phyloP scores from a whole-genome alignment of 2,113 vertebrate species.

The Calonectris borealis region DNA sequence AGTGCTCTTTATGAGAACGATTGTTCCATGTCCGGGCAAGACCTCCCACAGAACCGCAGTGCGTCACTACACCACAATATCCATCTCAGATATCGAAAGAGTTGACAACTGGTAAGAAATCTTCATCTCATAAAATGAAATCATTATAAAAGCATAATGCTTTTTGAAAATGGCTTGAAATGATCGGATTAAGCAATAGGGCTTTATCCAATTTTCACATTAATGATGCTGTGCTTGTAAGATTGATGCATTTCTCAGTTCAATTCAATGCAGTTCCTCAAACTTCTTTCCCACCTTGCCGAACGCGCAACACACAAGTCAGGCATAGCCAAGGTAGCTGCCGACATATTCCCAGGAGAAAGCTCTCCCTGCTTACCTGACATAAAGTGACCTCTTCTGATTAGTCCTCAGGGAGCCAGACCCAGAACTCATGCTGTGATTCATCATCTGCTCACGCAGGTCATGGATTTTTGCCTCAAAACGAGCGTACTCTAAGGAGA shows the following conservation, averaged over 20 bases:
- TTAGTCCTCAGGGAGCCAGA: constrained; percentile 96
- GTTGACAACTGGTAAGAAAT: not conserved
- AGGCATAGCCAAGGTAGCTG: not conserved
- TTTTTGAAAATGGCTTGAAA: not conserved
- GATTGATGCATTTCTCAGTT: not conserved
- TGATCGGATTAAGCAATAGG: not conserved
- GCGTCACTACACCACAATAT: not conserved
- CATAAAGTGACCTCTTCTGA: constrained; percentile 96
- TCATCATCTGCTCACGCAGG: constrained; percentile 99
- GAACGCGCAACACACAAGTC: not conserved
- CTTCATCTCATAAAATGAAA: not conserved
- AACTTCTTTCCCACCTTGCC: not conserved
- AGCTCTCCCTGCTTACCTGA: constrained; percentile 79
- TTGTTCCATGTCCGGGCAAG: not conserved
- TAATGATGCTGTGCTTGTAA: not conserved
- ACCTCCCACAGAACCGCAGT: not conserved
- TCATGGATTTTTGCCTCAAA: constrained; percentile 99
- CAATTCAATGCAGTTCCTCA: not conserved
- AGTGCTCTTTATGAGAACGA: not conserved
- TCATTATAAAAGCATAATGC: not conserved
- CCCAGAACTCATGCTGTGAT: constrained; percentile 98
- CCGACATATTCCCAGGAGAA: not conserved
- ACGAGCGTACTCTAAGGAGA: constrained; percentile 88
- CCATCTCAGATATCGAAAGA: not conserved
- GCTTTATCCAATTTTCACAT: not conserved